Base-by-base conservation (phyloP, 2,113 vertebrate genomes). In the Eulacestoma nigropectus region DNA sequence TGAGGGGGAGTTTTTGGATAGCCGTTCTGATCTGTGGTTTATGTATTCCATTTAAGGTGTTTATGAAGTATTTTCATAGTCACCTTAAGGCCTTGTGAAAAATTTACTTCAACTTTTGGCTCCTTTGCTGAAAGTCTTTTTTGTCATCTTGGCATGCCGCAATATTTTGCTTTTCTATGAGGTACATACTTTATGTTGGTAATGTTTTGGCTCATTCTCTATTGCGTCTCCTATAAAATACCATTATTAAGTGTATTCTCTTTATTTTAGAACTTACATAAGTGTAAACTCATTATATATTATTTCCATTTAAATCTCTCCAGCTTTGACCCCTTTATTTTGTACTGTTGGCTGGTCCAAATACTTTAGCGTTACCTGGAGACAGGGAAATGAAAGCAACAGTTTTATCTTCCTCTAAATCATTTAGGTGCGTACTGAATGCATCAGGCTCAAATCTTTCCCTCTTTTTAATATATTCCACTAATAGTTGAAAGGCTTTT, bases 1-100 rank as follows among this genome's bases (percentile, higher is more conserved):
- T 73, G 35, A 59, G 26, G 35, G 37, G 30, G n/a, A 10, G 21
- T 5, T 79, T 93, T 92, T 90, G 21, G 53, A 52, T 32, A 76
- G 9, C 16, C 69, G 4, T 83, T 76, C 91, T 73, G n/a, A 75
- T 92, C 27, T 68, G 49, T 4, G 3, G 10, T 56, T 90, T 78
- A 87, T 85, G 30, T 83, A 89, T 87, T 85, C 33, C 49, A 60
- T 82, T 92, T 68, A 75, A 85, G 62, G 69, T 72, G 56, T 63
- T 95, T 56, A 85, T 73, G 53, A 92, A 88, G 44, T 83, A 88
- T 90, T 95, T 92, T 73, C 32, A 60, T 82, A 72, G 70, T 72
- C 74, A 91, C 32, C 41, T 87, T 69, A 55, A 85, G 63, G 33
- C 12, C 25, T 69, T 23, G 3, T 92, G 53, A 90, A 90, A 90